phyloP scores from a whole-genome alignment of 2,113 vertebrate genomes.

The Sinocyclocheilus grahami region DNA sequence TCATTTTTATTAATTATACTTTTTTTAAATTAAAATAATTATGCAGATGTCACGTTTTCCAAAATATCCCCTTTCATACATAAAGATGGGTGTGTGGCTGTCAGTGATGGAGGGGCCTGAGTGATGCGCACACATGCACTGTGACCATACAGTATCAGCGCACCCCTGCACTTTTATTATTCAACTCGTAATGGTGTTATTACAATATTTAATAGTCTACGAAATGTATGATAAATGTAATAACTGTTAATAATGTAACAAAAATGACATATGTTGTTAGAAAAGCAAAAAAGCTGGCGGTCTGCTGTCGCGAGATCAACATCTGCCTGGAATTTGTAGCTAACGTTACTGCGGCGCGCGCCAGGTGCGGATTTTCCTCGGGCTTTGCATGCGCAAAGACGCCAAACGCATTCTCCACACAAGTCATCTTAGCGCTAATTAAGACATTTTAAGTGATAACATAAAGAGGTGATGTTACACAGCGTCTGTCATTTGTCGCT shows the following conservation, averaged over 20 bases:
- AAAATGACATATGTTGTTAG: background rate
- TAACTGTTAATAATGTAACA: background rate
- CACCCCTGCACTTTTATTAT: background rate
- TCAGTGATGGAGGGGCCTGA: constrained; percentile 14
- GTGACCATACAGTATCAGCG: background rate
- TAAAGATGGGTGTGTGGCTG: background rate
- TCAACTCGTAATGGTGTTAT: background rate
- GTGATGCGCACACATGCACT: too few species aligned
- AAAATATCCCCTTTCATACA: background rate
- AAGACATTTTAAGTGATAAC: background rate
- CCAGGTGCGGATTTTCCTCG: background rate
- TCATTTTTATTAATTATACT: background rate
- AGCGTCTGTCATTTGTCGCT: background rate
- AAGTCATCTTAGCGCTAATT: background rate
- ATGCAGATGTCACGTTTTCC: background rate
- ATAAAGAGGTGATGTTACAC: background rate
- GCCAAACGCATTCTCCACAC: background rate
- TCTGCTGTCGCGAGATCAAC: constrained; percentile 27
- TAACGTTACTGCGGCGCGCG: background rate
- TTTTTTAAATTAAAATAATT: background rate
- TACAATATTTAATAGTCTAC: background rate
- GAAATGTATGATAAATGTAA: background rate
- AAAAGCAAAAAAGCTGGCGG: background rate
- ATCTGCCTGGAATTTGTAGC: constrained; percentile 11
- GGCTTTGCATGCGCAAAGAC: background rate